Evolutionary conservation across 2,113 vertebrate genomes (phyloP).

Genomic region (Chaenocephalus aceratus): DNA sequence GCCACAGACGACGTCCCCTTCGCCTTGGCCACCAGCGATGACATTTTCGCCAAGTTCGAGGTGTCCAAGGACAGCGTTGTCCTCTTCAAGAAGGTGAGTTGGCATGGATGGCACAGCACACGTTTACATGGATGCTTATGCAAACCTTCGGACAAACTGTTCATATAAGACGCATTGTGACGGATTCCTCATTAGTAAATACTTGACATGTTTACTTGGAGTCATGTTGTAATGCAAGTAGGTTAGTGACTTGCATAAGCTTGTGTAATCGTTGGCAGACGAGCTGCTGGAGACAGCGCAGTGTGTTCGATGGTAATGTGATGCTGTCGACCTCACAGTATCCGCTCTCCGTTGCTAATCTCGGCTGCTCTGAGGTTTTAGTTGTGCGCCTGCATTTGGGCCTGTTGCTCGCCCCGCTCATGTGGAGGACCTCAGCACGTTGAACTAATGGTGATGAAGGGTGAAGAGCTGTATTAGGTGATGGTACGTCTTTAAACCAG

Average conservation of each 20-base stretch:
- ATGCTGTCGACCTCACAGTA: constrained; percentile 42
- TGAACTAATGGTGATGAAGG: neutral
- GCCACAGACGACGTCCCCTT: constrained; percentile 94
- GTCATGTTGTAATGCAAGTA: neutral
- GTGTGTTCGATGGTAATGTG: constrained; percentile 56
- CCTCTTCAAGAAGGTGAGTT: constrained; percentile 95
- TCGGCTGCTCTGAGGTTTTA: constrained; percentile 32
- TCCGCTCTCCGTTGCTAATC: constrained; percentile 54
- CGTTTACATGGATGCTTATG: neutral
- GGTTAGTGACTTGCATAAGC: neutral
- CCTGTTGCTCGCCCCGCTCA: neutral
- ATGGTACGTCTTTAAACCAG: neutral
- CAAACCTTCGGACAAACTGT: neutral
- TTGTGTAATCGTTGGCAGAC: neutral
- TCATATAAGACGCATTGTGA: neutral
- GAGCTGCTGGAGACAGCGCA: constrained; percentile 1
- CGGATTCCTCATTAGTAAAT: neutral
- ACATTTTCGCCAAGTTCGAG: constrained; percentile 90
- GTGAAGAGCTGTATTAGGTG: constrained; percentile 3
- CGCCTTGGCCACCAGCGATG: constrained; percentile 86
- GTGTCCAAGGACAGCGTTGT: constrained; percentile 88
- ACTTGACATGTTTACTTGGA: neutral
- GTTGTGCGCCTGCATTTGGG: constrained; percentile 7
- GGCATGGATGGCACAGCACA: neutral
- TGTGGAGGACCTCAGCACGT: constrained; percentile 20